A percentile compares a stretch with the other conserved stretches of the same genome.
These are phyloP conservation scores for Plagodis dolabraria DNA, from an alignment of 2,888 invertebrate genomes.

Conservation along the genomic window DNA sequence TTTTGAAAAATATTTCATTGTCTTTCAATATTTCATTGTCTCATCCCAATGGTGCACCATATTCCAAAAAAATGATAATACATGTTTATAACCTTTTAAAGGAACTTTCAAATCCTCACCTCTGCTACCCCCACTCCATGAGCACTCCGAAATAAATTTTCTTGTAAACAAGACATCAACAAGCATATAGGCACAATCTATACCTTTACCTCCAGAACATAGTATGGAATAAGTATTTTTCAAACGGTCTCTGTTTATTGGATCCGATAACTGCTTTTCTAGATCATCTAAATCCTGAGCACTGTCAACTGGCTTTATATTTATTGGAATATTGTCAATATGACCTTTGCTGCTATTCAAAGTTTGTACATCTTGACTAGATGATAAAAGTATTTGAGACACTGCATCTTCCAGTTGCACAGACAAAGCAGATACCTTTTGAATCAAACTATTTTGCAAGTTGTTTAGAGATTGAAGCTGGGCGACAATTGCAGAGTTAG, in stretches of 20 bases:
- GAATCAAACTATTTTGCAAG: constrained; percentile 3
- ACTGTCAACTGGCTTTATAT: constrained; percentile 23
- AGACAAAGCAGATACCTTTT: constrained; percentile 20
- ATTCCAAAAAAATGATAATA: constrained; percentile 13
- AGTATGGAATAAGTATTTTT: constrained; percentile 22
- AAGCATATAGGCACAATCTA: constrained; percentile 22
- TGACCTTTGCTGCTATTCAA: constrained; percentile 22
- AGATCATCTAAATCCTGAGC: constrained; percentile 22
- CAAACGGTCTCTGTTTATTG: constrained; percentile 14
- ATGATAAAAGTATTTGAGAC: constrained; percentile 13
- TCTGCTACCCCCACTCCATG: constrained; percentile 22
- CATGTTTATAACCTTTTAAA: constrained; percentile 3
- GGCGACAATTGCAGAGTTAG: constrained; percentile 9
- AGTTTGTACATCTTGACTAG: too few species aligned
- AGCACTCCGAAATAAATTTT: constrained; percentile 11
- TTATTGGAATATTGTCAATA: constrained; percentile 20
- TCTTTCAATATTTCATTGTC: constrained; percentile 21
- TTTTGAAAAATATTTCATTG: constrained; percentile 20
- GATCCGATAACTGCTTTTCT: constrained; percentile 24
- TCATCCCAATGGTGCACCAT: constrained; percentile 17
- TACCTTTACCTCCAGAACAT: constrained; percentile 20
- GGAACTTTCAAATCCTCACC: constrained; percentile 13
- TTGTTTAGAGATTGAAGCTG: not conserved
- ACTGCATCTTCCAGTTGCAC: constrained; percentile 26
- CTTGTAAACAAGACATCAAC: constrained; percentile 16